Base-by-base conservation (phyloP, 2,797 vertebrate species). In the Sebastiscus albofasciatus region DNA sequence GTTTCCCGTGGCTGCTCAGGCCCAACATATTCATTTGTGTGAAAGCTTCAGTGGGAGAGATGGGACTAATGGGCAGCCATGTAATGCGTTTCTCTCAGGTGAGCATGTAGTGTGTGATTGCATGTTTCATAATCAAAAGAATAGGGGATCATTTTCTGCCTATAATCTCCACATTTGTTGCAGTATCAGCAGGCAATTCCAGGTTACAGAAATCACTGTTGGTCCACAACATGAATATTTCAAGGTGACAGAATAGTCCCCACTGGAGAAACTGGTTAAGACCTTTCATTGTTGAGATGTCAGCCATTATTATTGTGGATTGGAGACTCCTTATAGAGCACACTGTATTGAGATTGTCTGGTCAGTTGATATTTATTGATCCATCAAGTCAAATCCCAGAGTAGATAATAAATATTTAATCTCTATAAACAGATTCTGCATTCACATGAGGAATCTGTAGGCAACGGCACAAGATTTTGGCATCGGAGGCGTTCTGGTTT, bases 51-150 rank as follows among this genome's bases (percentile, higher is more conserved):
- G 79, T 76, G 56, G 81, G 60, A 82, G 77, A 79, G 26, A 62
- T 10, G 6, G 42, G 49, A 73, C 84, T 83, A 89, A 90, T 84
- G 79, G 77, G 34, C 56, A 74, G 71, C 67, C 70, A 64, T n/a
- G 75, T 73, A 82, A 79, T 82, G 86, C 52, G 72, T 83, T 86
- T 78, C 82, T 89, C 77, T 76, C 77, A 87, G 77, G 84, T 85
- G 77, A 91, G 65, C 75, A 24, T 73, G 67, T 80, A 27, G 59
- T 27, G 75, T 64, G 82, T 86, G 85, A 92, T 92, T 90, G 83
- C 75, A 90, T 65, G 87, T 90, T 90, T 87, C 72, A 69, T 84
- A 81, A 91, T 88, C 67, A 83, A 79, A 85, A 80, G 60, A 70
- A 77, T 18, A 12, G 72, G 61, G 56, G 29, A 77, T 49, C 2